A percentile compares a stretch with the other conserved stretches of the same genome.
These are phyloP conservation scores for Astyanax mexicanus DNA, from an alignment of 2,797 vertebrate genomes.

Conservation along the genomic window DNA sequence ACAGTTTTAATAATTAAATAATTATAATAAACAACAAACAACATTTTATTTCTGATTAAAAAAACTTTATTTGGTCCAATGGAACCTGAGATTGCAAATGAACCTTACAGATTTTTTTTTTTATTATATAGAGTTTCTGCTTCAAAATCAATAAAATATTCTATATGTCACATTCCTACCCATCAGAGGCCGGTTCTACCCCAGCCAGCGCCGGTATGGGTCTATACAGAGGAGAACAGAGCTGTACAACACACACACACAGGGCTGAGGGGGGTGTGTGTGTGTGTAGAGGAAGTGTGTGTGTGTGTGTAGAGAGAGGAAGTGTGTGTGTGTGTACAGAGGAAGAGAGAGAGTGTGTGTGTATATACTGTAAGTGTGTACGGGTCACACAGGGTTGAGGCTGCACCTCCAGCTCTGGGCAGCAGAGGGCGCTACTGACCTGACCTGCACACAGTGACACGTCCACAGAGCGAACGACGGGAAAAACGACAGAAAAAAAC, in stretches of 20 bases:
- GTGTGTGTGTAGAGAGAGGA: constrained; percentile 12
- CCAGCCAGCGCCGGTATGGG: constrained; percentile 66
- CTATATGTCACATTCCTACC: constrained; percentile 86
- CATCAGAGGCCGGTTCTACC: constrained; percentile 73
- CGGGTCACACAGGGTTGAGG: neutral
- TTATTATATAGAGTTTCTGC: constrained; percentile 78
- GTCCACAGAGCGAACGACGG: neutral
- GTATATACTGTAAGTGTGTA: constrained; percentile 12
- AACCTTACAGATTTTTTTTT: constrained; percentile 84
- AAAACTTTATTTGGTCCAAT: constrained; percentile 97
- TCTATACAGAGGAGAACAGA: constrained; percentile 74
- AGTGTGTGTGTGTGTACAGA: constrained; percentile 1
- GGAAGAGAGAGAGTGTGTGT: neutral
- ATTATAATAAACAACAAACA: neutral
- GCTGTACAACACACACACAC: constrained; percentile 77
- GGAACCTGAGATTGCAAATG: constrained; percentile 98
- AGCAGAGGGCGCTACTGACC: constrained; percentile 68
- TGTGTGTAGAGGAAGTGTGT: neutral
- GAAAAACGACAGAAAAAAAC: constrained; percentile 37
- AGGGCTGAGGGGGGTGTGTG: neutral
- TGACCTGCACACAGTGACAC: constrained; percentile 5
- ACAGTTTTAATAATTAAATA: no score
- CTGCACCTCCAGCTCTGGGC: constrained; percentile 35
- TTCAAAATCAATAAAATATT: constrained; percentile 91
- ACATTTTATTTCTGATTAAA: constrained; percentile 70